Base-by-base conservation (phyloP, 2,888 invertebrate genomes). In the Cephus pygmeus region DNA sequence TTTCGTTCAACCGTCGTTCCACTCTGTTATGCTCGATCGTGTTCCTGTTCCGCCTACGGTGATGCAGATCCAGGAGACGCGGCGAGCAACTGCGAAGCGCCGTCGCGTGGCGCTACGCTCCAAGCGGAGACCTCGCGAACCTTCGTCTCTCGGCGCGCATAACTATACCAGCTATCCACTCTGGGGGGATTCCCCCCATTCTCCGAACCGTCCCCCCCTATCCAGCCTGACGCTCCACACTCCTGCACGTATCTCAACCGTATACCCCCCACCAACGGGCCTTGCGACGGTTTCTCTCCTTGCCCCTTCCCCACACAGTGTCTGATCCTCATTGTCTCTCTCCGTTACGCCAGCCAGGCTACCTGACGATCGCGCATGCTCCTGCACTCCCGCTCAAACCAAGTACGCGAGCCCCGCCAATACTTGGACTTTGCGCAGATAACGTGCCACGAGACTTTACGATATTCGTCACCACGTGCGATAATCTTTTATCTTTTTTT, bases 61-160 rank as follows among this genome's bases (percentile, higher is more conserved):
- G 34, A 34, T 73, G 69, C 69, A 33, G 77, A 75, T 35, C 33
- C 69, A 71, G 71, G 2, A 71, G 71, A 34, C 71, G 71, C 23
- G 56, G 9, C 56, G 56, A 56, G 56, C 9, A 6, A 35, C 40
- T 75, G 73, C 75, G 34, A 56, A 82, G 85, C 86, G 82, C 88
- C 86, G 89, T 86, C 87, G 86, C 85, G 89, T 90, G 90, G 90
- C 91, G 91, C 91, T 89, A 85, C 87, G 85, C 82, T 81, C 81
- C 69, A 83, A 69, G 85, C 90, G 91, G 91, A 91, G 90, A 91
- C 91, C 91, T 90, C 91, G 91, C 87, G 89, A 91, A 92, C 89
- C 84, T 84, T 76, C 78, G 80, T 79, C 79, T 56, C 56, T 56
- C 56, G 56, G 56, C 56, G 23, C 23, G 56, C 56, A 56, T 75